These are phyloP conservation scores for Chironomus tentans DNA, from an alignment of 2,888 invertebrate genomes.

Conservation along the genomic window DNA sequence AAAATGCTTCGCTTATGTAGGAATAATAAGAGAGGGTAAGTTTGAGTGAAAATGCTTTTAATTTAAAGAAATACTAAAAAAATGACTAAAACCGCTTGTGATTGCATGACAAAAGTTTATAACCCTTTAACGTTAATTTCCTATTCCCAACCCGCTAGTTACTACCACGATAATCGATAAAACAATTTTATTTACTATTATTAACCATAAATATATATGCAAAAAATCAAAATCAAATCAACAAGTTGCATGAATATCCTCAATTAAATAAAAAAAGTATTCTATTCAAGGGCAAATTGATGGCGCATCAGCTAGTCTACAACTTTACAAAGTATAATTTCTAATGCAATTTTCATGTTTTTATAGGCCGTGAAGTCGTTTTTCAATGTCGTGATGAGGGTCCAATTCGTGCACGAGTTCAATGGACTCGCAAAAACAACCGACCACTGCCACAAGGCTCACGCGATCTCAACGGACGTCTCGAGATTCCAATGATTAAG, in stretches of 20 bases:
- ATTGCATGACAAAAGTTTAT: conserved; percentile 15
- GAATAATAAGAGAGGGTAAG: conserved; percentile 26
- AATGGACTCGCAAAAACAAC: conserved; percentile 64
- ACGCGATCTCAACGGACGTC: conserved; percentile 63
- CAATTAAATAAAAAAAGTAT: conserved; percentile 10
- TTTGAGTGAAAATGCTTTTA: conserved; percentile 4
- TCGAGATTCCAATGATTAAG: conserved; percentile 76
- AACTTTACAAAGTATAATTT: neutral
- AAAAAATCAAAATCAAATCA: neutral
- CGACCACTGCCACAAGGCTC: conserved; percentile 66
- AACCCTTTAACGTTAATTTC: neutral
- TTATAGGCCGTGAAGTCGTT: conserved; percentile 77
- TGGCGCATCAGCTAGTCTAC: neutral
- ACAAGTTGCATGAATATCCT: conserved; percentile 14
- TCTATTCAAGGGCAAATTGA: neutral
- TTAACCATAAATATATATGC: no score
- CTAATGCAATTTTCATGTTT: conserved; percentile 1
- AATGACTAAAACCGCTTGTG: conserved; percentile 6
- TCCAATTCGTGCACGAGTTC: conserved; percentile 61
- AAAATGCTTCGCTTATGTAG: conserved; percentile 26
- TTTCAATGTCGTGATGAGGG: conserved; percentile 91
- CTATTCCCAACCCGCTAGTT: neutral
- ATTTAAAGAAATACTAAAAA: conserved; percentile 1
- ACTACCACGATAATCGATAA: neutral
- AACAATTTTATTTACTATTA: neutral